Evolutionary conservation across 2,113 vertebrate genomes (phyloP).

Genomic region (Emberiza fucata): DNA sequence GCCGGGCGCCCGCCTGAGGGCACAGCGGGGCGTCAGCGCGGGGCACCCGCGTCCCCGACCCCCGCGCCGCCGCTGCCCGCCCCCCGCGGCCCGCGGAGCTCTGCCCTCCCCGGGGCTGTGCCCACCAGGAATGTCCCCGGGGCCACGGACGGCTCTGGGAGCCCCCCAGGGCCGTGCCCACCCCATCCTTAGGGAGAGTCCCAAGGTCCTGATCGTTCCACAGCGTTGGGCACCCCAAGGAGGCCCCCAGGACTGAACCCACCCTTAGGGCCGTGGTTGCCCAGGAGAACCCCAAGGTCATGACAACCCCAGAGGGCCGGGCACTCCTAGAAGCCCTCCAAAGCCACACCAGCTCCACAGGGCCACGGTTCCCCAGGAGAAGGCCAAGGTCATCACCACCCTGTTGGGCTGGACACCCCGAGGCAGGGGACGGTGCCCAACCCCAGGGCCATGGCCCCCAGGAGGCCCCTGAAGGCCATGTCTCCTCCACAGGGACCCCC

Average conservation of each 20-base stretch:
- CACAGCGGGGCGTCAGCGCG: background rate
- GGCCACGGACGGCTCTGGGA: background rate
- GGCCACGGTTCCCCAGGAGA: background rate
- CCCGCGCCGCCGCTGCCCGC: background rate
- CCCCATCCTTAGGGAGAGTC: background rate
- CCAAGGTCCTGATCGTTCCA: background rate
- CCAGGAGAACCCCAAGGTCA: background rate
- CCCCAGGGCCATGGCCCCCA: background rate
- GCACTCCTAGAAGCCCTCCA: background rate
- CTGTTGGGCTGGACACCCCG: background rate
- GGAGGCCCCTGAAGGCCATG: no score
- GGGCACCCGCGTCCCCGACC: background rate
- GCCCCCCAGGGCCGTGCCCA: background rate
- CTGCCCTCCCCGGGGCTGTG: background rate
- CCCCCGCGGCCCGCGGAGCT: background rate
- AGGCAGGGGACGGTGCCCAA: background rate
- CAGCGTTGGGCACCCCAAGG: background rate
- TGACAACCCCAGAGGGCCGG: background rate
- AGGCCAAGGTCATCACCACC: background rate
- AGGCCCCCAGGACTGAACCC: background rate
- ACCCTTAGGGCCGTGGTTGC: background rate
- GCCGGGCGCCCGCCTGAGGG: slow-evolving; percentile 21
- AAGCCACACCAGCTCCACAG: no score
- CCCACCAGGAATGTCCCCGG: background rate
- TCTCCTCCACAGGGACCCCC: background rate